phyloP scores from a whole-genome alignment of 2,113 vertebrate genomes.

The Nothocercus nigrocapillus region DNA sequence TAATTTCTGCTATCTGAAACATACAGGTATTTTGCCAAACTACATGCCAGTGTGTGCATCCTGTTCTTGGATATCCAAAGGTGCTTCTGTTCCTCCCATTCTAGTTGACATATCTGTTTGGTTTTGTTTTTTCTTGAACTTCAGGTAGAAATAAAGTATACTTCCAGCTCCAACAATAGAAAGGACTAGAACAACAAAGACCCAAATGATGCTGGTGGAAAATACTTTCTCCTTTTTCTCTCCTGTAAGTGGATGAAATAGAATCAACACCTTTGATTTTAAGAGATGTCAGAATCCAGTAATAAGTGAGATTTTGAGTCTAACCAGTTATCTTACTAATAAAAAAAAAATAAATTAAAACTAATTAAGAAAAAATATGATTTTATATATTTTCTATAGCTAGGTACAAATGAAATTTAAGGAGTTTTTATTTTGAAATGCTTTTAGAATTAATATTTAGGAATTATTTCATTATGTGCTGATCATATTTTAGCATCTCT shows the following conservation, averaged over 20 bases:
- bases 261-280: neutral
- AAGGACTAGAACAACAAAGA: neutral
- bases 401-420: neutral
- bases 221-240: neutral
- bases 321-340: neutral
- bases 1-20: neutral
- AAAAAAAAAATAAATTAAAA: neutral
- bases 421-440: neutral
- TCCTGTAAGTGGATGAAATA: slow-evolving; percentile 6
- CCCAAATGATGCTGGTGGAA: neutral
- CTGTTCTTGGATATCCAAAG: neutral
- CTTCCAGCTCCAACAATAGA: neutral
- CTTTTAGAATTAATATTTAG: neutral
- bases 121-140: slow-evolving; percentile 4
- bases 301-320: neutral
- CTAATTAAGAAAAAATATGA: neutral
- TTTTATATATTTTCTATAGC: neutral
- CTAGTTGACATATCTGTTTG: neutral
- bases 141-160: neutral
- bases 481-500: neutral
- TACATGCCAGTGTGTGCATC: neutral
- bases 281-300: neutral
- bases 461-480: neutral
- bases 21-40: neutral
- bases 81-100: slow-evolving; percentile 12